Conservation (phyloP, 2,113 vertebrate species). For the Heteronetta atricapilla region DNA sequence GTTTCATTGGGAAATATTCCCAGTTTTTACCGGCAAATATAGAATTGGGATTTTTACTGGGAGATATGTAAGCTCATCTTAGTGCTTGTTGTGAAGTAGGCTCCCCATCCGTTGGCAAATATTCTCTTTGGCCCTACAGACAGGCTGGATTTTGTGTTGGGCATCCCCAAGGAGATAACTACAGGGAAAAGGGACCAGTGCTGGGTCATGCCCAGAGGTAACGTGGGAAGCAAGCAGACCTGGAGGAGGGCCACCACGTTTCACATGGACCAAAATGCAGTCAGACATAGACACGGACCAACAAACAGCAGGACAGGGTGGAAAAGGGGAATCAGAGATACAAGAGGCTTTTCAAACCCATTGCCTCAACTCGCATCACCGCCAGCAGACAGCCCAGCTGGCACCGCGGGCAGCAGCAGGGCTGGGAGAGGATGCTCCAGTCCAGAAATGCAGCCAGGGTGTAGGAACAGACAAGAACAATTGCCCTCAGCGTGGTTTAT, state of each 20-base stretch:
- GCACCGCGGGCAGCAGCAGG: not conserved
- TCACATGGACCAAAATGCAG: not conserved
- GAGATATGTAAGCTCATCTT: not conserved
- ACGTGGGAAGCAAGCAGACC: not conserved
- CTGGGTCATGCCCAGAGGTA: not conserved
- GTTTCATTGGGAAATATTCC: not conserved
- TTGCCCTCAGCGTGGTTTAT: not conserved
- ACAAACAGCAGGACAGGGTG: not conserved
- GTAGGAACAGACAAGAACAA: not conserved
- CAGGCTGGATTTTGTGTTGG: not conserved
- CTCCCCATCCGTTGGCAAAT: not conserved
- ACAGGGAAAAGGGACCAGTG: not conserved
- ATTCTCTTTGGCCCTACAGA: not conserved
- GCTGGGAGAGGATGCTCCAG: not conserved
- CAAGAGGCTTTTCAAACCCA: not conserved
- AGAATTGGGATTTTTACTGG: too few relatives aligned
- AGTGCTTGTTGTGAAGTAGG: not conserved
- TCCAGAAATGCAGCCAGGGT: not conserved
- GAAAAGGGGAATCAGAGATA: not conserved
- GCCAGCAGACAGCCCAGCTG: not conserved
- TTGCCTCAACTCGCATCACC: not conserved
- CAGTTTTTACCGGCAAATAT: too few relatives aligned
- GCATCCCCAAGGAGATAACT: not conserved
- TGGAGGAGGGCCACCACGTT: not conserved
- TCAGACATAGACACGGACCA: rapidly evolving